phyloP scores from a whole-genome alignment of 2,113 vertebrate genomes.

The Scytalopus superciliaris region DNA sequence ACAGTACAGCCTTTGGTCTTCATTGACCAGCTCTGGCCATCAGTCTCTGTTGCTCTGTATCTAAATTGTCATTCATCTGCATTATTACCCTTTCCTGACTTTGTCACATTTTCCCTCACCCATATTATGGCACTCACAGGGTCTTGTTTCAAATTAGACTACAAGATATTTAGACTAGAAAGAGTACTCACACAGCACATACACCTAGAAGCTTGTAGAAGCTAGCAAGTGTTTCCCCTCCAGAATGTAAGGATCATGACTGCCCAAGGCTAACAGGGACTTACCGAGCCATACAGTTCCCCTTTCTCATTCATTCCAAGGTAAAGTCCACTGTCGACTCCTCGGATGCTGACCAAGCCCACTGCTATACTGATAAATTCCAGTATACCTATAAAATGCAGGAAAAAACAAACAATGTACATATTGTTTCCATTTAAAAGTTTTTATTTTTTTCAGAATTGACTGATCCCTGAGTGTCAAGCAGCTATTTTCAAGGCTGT shows the following conservation, averaged over 20 bases:
- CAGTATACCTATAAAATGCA: slow-evolving; percentile 86
- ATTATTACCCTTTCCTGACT: background rate
- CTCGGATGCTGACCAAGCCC: slow-evolving; percentile 97
- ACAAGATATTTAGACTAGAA: background rate
- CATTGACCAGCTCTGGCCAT: background rate
- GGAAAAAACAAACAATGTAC: slow-evolving; percentile 35
- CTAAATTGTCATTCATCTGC: background rate
- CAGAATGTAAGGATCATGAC: background rate
- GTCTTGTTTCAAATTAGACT: background rate
- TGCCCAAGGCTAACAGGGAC: slow-evolving; percentile 50
- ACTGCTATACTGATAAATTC: slow-evolving; percentile 99
- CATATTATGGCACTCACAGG: background rate
- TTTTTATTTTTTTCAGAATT: background rate
- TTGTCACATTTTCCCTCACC: background rate
- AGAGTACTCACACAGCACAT: background rate
- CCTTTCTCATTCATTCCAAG: slow-evolving; percentile 96
- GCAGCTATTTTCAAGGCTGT: background rate
- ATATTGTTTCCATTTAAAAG: background rate
- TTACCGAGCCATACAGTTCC: slow-evolving; percentile 94
- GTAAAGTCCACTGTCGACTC: slow-evolving; percentile 98
- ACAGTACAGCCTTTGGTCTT: background rate
- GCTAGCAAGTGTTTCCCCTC: background rate
- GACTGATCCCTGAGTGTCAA: background rate
- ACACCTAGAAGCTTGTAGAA: background rate
- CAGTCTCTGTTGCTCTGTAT: background rate